phyloP scores from a whole-genome alignment of 2,797 vertebrate genomes.

The Spinus pinus region DNA sequence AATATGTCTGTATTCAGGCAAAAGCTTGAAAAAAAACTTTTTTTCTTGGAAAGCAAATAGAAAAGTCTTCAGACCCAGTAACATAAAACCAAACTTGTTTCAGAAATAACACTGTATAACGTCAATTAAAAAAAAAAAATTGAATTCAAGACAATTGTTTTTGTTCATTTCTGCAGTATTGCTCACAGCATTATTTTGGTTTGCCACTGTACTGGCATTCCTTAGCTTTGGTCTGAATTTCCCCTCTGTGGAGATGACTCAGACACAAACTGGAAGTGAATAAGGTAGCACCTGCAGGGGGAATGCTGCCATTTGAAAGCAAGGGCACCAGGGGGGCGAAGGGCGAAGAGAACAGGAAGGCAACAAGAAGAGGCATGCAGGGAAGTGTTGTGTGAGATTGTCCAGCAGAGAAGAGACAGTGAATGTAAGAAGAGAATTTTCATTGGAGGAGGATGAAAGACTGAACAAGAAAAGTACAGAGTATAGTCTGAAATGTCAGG shows the following conservation, averaged over 20 bases:
- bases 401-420: not conserved
- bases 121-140: not conserved
- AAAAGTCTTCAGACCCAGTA: not conserved
- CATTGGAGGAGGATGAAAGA: not conserved
- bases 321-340: accelerated
- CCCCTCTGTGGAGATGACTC: not conserved
- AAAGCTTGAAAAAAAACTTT: not conserved
- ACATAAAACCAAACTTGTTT: not conserved
- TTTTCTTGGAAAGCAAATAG: not conserved
- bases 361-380: not conserved
- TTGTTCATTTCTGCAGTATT: not conserved
- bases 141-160: not conserved
- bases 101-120: not conserved
- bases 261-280: not conserved
- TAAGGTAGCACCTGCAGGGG: not conserved
- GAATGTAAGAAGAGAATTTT: not conserved
- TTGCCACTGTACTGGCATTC: not conserved
- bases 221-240: not conserved
- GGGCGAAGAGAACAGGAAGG: not conserved
- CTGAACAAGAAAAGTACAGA: not conserved
- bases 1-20: not conserved
- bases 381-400: not conserved
- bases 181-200: not conserved
- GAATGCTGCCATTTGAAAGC: not conserved
- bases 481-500: not conserved